phyloP scores from a whole-genome alignment of 2,113 vertebrate species.

The Corythornis madagascariensis region DNA sequence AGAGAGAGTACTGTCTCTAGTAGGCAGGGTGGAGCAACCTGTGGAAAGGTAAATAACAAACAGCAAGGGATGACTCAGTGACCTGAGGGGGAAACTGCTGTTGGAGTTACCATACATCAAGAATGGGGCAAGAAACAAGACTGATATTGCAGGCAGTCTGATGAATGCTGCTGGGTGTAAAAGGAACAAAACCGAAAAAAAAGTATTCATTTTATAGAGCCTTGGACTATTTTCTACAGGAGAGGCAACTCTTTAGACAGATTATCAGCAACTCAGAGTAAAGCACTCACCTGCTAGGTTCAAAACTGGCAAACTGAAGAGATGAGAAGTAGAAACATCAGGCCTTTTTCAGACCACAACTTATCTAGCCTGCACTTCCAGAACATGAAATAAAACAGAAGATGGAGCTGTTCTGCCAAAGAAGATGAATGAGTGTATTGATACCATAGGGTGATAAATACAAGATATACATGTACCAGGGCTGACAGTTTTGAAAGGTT shows the following conservation, averaged over 20 bases:
- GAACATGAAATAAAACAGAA: conserved; percentile 63
- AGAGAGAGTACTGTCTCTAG: neutral
- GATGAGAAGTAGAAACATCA: neutral
- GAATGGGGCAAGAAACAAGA: neutral
- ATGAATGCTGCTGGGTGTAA: neutral
- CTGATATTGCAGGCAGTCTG: neutral
- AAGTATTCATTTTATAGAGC: neutral
- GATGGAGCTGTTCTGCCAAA: conserved; percentile 72
- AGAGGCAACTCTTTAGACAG: neutral
- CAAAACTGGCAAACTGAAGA: neutral
- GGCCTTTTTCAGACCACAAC: neutral
- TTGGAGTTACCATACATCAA: neutral
- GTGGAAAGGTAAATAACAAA: neutral
- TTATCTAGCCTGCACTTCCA: conserved; percentile 4
- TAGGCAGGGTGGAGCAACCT: neutral
- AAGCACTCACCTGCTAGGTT: neutral
- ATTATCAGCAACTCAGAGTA: neutral
- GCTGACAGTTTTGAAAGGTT: neutral
- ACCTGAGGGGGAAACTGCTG: neutral
- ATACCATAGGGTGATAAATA: conserved; percentile 28
- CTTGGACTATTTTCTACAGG: neutral
- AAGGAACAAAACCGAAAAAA: neutral
- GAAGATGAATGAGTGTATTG: conserved; percentile 48
- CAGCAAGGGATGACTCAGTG: conserved; percentile 14
- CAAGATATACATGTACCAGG: neutral